Evolutionary conservation across 2,888 invertebrate genomes (phyloP).

Genomic region (Chouioia cunea): DNA sequence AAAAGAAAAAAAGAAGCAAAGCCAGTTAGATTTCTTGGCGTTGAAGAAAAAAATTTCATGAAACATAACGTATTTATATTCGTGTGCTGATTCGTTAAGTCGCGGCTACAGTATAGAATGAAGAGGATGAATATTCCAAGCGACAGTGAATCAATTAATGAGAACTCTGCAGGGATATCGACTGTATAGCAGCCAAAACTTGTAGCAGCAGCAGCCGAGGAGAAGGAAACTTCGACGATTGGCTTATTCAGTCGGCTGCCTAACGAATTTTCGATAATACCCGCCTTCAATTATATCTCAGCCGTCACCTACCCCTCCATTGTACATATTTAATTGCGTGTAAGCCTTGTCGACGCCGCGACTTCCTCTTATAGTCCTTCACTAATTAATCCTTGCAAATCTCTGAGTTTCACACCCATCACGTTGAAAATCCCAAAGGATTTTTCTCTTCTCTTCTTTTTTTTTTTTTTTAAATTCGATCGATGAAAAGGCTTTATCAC

Average conservation of each 20-base stretch:
- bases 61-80: no score
- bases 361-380: no score
- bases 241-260: slow-evolving; percentile 14
- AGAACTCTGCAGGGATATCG: slow-evolving; percentile 22
- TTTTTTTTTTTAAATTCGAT: slow-evolving; percentile 24
- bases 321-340: slow-evolving; percentile 30
- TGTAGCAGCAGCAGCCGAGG: background rate
- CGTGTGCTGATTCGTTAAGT: no score
- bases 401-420: no score
- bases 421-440: no score
- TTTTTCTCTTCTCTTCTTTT: no score
- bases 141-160: slow-evolving; percentile 37
- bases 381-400: no score
- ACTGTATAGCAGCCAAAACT: slow-evolving; percentile 6
- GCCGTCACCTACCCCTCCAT: slow-evolving; percentile 1
- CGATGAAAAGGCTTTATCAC: slow-evolving; percentile 31
- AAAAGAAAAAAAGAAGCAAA: slow-evolving; percentile 17
- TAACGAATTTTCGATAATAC: slow-evolving; percentile 40
- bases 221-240: slow-evolving; percentile 21
- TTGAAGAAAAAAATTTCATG: background rate
- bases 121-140: slow-evolving; percentile 19
- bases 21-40: no score
- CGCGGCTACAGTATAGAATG: no score
- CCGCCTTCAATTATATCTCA: slow-evolving; percentile 32
- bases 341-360: background rate